phyloP scores from a whole-genome alignment of 2,797 vertebrate species.

The Odontamblyopus rebecca region DNA sequence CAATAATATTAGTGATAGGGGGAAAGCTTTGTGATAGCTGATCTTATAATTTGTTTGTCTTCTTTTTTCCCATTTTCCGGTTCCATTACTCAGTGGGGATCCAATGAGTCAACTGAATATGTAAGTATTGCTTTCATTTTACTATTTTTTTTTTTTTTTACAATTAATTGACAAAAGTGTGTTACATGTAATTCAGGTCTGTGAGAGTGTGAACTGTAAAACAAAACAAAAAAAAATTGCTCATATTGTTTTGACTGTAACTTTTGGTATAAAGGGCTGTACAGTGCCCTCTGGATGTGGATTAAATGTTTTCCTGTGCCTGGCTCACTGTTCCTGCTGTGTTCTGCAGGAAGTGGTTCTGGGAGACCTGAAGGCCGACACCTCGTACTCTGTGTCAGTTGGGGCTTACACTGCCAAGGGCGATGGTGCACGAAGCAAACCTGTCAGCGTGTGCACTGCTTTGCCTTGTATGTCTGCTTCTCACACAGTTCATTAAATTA shows the following conservation, averaged over 20 bases:
- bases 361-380: constrained; percentile 90
- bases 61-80: constrained; percentile 51
- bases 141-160: constrained; percentile 19
- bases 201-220: neutral
- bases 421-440: constrained; percentile 93
- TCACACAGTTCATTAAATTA: neutral
- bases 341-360: constrained; percentile 87
- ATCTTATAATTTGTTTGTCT: constrained; percentile 48
- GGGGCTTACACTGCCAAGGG: constrained; percentile 97
- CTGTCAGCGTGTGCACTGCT: constrained; percentile 86
- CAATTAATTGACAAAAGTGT: neutral
- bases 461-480: constrained; percentile 60
- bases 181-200: neutral
- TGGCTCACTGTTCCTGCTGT: constrained; percentile 42
- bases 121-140: constrained; percentile 82
- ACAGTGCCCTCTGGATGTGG: constrained; percentile 19
- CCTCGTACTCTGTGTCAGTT: constrained; percentile 91
- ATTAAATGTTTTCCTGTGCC: constrained; percentile 2
- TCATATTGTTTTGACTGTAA: neutral
- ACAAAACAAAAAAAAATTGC: neutral
- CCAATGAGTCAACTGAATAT: constrained; percentile 91
- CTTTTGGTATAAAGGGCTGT: neutral
- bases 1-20: neutral
- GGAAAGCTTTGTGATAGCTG: neutral
- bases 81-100: constrained; percentile 87